Conservation (phyloP, 2,113 vertebrate genomes). For the Redunca redunca region DNA sequence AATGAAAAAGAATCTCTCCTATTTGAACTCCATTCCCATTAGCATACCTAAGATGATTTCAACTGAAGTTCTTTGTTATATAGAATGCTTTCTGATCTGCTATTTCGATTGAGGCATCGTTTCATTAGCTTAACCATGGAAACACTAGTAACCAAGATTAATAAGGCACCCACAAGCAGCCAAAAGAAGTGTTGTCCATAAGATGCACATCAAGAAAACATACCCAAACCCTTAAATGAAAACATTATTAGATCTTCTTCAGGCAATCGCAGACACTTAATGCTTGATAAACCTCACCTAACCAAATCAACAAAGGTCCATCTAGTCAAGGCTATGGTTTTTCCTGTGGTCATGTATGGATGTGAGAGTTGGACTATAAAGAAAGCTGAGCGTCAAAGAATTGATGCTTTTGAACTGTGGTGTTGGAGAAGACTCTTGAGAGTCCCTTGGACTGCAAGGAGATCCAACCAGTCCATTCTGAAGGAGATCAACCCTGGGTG, state of each 20-base stretch:
- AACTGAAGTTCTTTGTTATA: not conserved
- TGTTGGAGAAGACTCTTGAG: not conserved
- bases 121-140: not conserved
- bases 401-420: not conserved
- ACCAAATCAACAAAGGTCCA: not conserved
- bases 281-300: not conserved
- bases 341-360: not conserved
- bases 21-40: not conserved
- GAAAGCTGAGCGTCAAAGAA: accelerated
- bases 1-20: not conserved
- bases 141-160: not conserved
- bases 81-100: not conserved
- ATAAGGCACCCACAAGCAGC: not conserved
- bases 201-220: not conserved
- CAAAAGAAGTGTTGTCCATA: not conserved
- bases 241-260: not conserved
- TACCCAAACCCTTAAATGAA: not conserved
- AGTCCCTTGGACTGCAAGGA: not conserved
- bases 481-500: not conserved
- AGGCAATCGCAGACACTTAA: not conserved
- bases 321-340: not conserved
- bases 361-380: not conserved
- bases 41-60: not conserved
- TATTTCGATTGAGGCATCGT: not conserved
- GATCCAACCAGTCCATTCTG: not conserved